Conservation (phyloP, 2,113 vertebrate genomes). For the Ctenodactylus gundi region DNA sequence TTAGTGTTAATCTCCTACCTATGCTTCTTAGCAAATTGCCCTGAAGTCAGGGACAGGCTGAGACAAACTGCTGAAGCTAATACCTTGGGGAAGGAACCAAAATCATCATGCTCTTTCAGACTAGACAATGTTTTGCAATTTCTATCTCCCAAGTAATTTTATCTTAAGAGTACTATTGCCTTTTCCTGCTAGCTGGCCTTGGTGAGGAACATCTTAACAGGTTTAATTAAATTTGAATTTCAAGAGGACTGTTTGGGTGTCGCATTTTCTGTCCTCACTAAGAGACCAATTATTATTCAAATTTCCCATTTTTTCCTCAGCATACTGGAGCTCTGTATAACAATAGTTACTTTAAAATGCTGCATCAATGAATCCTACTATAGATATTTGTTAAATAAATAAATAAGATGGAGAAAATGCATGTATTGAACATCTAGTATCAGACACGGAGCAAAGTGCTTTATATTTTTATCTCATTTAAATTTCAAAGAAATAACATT, state of each 20-base stretch:
- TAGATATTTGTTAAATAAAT: not conserved
- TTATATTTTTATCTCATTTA: not conserved
- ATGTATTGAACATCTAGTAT: not conserved
- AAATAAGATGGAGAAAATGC: not conserved
- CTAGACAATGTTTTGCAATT: not conserved
- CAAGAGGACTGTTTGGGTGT: not conserved
- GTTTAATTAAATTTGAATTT: constrained; percentile 43
- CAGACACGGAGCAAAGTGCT: not conserved
- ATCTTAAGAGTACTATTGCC: not conserved
- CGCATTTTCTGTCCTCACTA: not conserved
- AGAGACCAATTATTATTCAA: not conserved
- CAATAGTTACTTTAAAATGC: not conserved
- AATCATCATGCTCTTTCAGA: not conserved
- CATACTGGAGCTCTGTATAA: not conserved
- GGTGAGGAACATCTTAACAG: not conserved
- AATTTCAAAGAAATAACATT: not conserved
- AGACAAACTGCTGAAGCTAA: not conserved
- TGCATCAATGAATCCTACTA: not conserved
- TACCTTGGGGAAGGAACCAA: not conserved
- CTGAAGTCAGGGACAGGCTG: not conserved
- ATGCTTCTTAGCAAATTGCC: not conserved
- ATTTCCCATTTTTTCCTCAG: not conserved
- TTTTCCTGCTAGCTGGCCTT: not conserved
- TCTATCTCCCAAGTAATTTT: constrained; percentile 24
- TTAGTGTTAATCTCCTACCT: not conserved